Conservation (phyloP, 2,888 invertebrate species). For the Neoitamus cyanurus region DNA sequence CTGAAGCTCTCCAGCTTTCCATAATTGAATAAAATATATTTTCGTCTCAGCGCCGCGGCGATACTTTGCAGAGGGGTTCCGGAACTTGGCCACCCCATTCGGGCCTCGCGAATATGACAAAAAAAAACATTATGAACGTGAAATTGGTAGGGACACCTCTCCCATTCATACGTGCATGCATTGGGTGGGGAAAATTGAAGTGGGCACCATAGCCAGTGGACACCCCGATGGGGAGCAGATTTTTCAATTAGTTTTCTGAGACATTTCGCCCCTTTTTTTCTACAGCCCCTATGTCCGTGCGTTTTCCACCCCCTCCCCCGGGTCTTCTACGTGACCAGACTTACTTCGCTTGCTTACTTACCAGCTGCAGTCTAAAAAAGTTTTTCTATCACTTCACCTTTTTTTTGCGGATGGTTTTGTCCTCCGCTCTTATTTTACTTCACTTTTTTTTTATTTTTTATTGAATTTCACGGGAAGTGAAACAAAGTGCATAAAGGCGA, state of each 20-base stretch:
- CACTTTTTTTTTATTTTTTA: not conserved
- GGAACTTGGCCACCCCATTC: not conserved
- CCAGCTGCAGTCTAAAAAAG: not conserved
- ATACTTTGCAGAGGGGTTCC: not conserved
- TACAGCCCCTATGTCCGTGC: not conserved
- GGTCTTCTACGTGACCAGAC: not conserved
- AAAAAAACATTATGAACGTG: not conserved
- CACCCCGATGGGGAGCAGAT: not conserved
- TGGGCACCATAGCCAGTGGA: not conserved
- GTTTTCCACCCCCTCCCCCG: not conserved
- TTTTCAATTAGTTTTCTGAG: not conserved
- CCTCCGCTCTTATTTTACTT: not conserved
- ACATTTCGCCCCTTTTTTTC: not conserved
- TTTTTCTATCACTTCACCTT: not conserved
- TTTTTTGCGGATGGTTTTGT: not conserved
- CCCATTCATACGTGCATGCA: not conserved
- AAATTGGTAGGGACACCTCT: not conserved
- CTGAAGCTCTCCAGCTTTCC: not conserved
- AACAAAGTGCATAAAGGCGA: not conserved
- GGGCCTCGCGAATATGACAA: no score
- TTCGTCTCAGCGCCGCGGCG: not conserved
- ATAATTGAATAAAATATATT: not conserved
- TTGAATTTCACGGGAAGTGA: not conserved
- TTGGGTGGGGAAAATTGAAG: not conserved
- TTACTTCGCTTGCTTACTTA: not conserved